Evolutionary conservation across 1,140 invertebrate genomes (phyloP), one percentile per base, ranked within the genome.

Genomic region (Babylonia areolata): DNA sequence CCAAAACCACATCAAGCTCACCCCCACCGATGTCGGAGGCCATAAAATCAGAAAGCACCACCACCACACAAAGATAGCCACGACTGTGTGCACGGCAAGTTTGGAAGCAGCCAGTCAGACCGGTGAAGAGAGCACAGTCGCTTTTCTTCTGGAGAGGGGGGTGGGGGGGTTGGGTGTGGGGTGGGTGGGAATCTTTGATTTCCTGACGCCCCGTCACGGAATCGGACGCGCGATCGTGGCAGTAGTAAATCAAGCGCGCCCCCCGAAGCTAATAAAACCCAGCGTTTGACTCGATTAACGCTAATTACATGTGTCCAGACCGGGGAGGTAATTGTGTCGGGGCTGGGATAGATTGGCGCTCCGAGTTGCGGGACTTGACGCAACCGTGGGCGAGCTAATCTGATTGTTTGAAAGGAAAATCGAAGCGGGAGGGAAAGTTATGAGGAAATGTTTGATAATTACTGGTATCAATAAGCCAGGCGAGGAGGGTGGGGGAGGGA

Each of bases 361-460:
- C 9, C 5, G 28, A 64, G 58, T 64, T 64, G 58, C 28, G 20
- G 35, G 78, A 79, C 78, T 79, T 79, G 78, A 79, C 78, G 78
- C 78, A 39, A 46, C 78, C 35, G 46, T 20, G 12, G 28, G 54
- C 33, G 81, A 82, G 81, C 39, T 82, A 82, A 82, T 82, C 64
- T 69, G 81, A 82, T 82, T 82, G 81, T 82, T 82, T 64, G 81
- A 82, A 64, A 82, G 81, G 81, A 82, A 82, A 82, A 64, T 58
- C 33, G 46, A 64, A 82, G 64, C 35, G 81, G 51, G 33, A 39
- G 58, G 64, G 64, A 82, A n/a, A 82, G 39, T 82, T 82, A 82
- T 58, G 54, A 40, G 81, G 35, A 51, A 64, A 82, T 58, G n/a
- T 82, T 82, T 82, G 81, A 82, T 82, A 82, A 82, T 82, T 82